Evolutionary conservation across 92 coral and sea anemone species (phyloP), one percentile per base, ranked within the genome.

Genomic region (Paragorgia papillata): DNA sequence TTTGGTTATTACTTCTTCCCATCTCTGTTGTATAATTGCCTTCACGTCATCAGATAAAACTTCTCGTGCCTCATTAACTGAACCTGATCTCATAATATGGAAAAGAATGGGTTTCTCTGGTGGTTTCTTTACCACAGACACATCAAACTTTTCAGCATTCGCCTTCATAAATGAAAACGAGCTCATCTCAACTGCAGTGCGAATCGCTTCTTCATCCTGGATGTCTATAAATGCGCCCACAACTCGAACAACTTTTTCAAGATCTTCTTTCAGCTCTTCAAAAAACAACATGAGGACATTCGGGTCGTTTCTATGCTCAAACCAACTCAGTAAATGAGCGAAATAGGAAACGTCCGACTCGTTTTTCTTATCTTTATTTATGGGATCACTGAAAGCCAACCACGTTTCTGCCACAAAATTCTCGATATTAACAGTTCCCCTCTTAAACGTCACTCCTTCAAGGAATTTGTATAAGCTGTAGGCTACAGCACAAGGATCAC

Each of bases 261-360:
- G 62, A 28, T 57, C 89, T 69, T 67, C 61, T 57, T 85, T 85
- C 73, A 80, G 24, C 60, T 85, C 82, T 30, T 85, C 85, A 41
- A 67, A 80, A 41, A 71, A 79, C 46, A 85, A 62, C 57, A 53
- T 41, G 39, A 85, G 74, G 53, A 85, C 80, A 40, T 85, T 80
- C 6, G 64, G 54, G 13, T 80, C 78, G 30, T 85, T 39, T 43
- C 76, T 62, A 57, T 85, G 78, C 32, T 74, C 24, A 81, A 80
- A 80, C 85, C 89, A 85, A 39, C 74, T 80, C 1, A 41, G 61
- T 44, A 74, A 69, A 62, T 85, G 79, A 44, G 71, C 73, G 20
- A 62, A 34, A 71, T 61, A 79, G 46, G 75, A 65, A 24, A 64
- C 76, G 15, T 43, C 33, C 67, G 70, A 68, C 82, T 74, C 69